Conservation (phyloP, 2,113 vertebrate genomes). For the Spermophilus dauricus region DNA sequence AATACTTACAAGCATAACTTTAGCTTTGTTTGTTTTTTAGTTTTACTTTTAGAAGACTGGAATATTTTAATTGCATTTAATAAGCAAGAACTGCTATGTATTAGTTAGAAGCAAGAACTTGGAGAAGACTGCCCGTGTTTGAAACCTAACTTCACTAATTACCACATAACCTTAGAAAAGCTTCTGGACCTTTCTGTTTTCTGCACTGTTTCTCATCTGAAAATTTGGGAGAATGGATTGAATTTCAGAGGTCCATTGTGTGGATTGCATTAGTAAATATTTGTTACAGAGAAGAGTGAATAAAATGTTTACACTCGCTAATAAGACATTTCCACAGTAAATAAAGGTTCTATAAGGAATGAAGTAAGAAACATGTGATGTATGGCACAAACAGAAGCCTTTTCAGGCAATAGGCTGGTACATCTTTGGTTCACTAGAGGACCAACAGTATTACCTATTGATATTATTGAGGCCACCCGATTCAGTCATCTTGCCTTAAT, state of each 20-base stretch:
- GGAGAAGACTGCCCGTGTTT: not conserved
- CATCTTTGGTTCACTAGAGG: not conserved
- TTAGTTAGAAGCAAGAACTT: not conserved
- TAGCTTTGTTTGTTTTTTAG: not conserved
- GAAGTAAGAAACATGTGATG: not conserved
- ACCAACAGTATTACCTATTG: not conserved
- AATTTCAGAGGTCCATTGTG: not conserved
- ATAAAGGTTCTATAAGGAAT: not conserved
- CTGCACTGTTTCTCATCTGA: not conserved
- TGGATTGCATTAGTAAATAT: constrained; percentile 1
- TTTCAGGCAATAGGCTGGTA: not conserved
- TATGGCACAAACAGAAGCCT: not conserved
- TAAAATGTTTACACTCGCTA: not conserved
- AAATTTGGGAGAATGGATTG: not conserved
- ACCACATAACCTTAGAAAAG: not conserved
- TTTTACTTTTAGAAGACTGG: not conserved
- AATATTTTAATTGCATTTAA: not conserved
- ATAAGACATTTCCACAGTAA: not conserved
- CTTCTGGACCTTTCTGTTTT: not conserved
- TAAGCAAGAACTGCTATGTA: not conserved
- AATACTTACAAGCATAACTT: constrained; percentile 14
- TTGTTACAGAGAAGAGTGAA: not conserved
- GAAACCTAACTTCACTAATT: not conserved
- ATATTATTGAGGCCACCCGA: not conserved
- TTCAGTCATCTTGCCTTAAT: not conserved